Evolutionary conservation across 2,113 vertebrate species (phyloP), one percentile per base, ranked within the genome.

Genomic region (Actenoides hombroni): DNA sequence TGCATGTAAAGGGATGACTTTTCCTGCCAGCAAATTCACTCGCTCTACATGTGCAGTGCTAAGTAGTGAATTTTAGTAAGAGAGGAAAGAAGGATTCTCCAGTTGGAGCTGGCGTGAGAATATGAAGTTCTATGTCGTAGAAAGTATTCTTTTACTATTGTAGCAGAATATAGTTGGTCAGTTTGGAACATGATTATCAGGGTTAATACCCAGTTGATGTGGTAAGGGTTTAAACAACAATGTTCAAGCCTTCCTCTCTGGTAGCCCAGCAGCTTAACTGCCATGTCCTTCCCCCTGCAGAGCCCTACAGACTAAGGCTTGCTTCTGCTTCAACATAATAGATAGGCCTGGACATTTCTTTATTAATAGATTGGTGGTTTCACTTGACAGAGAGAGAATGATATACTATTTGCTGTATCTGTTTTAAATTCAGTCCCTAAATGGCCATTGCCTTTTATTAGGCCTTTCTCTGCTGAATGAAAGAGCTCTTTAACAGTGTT

Each of bases 401-500:
- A 84, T 71, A 42, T 4, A 20, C 80, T 73, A 42, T 87, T 85
- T 88, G 79, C 70, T 84, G 69, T 60, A 84, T 89, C 61, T 39
- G 48, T 31, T 92, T 69, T 57, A 44, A 56, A 91, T 85, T 85
- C 84, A 89, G 65, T 75, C 81, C 77, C 77, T 89, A 71, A 84
- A 68, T 68, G 81, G 51, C 53, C 16, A 19, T 7, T 89, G 81
- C 74, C 84, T 94, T 93, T 94, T 74, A 79, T 84, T 28, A 79
- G 56, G 73, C 56, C 86, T 91, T 79, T 91, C 53, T 97, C 51
- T 91, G 48, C 86, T 84, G 89, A 84, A 76, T 89, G 74, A 89
- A 82, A 95, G 83, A 83, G 74, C 73, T 74, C 61, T 94, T 70
- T 64, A 91, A 49, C 53, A 76, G 65, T 60, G 56, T 64, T 94